Base-by-base conservation (phyloP, 2,113 vertebrate species). In the Microtus ochrogaster region DNA sequence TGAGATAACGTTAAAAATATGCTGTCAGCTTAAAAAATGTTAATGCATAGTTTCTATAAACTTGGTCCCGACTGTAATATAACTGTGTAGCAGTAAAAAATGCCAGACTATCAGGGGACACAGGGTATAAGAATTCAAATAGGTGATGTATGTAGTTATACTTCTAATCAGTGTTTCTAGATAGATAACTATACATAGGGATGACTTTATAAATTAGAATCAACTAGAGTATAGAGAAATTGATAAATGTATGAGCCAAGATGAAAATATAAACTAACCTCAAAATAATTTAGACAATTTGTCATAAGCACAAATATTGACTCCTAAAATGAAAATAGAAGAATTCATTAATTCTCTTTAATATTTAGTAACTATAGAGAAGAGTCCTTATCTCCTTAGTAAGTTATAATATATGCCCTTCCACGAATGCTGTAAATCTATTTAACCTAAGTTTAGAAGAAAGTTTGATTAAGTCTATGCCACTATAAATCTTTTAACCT, bases 211-310 rank as follows among this genome's bases (percentile, higher is more conserved):
- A 79, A 65, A 74, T 81, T 76, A 86, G 4, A 89, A 39, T 90
- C 17, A 73, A 70, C 61, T 30, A 49, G 39, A 36, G 36, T 44
- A 41, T 58, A 44, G 13, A 36, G 73, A 90, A 13, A 87, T 36
- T 77, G 28, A 36, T 17, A 44, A 87, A 30, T 52, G 68, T 49
- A 78, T 58, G 74, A 76, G 47, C 47, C 10, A 81, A 94, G 19
- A 74, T 39, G 33, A 68, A 92, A 86, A 68, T 66, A 4, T 11
- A 83, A 94, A 92, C 17, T 41, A 90, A 81, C 4, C 61, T 72
- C 44, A 72, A 82, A 72, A 78, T 30, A 96, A 66, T 84, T 74
- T 90, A 78, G 58, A 82, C 26, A 91, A 19, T 96, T 89, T 79
- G 22, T 79, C 36, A 78, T 89, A 85, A 65, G 41, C 10, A 55